These are phyloP conservation scores for Megaustenia siamemsis DNA, from an alignment of 2,888 invertebrate genomes.

Conservation along the genomic window DNA sequence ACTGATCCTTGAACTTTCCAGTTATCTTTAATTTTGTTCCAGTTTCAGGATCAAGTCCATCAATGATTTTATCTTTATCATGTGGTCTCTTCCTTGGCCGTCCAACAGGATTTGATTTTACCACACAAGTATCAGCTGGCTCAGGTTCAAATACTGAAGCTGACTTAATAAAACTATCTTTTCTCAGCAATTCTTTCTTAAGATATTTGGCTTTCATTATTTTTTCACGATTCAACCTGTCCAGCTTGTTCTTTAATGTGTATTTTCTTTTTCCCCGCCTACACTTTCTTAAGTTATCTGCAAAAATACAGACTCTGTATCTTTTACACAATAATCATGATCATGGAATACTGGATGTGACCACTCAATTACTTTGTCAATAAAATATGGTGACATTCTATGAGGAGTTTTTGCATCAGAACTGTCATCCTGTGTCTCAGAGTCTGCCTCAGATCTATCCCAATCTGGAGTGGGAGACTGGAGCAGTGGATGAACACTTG, in stretches of 20 bases:
- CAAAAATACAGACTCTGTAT: constrained; percentile 22
- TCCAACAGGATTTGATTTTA: constrained; percentile 55
- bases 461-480: constrained; percentile 59
- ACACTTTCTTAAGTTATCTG: constrained; percentile 19
- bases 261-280: constrained; percentile 56
- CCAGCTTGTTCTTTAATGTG: constrained; percentile 53
- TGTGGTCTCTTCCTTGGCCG: constrained; percentile 53
- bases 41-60: constrained; percentile 58
- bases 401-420: constrained; percentile 50
- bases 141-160: constrained; percentile 5
- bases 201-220: constrained; percentile 57
- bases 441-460: constrained; percentile 61
- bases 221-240: constrained; percentile 51
- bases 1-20: constrained; percentile 79
- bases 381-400: constrained; percentile 36
- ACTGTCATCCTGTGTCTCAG: constrained; percentile 59
- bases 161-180: constrained; percentile 45
- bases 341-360: constrained; percentile 65
- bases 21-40: constrained; percentile 78
- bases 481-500: constrained; percentile 54
- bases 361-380: constrained; percentile 46
- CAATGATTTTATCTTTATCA: constrained; percentile 49
- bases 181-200: constrained; percentile 55
- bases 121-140: neutral
- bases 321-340: constrained; percentile 72